Conservation (phyloP, 2,888 invertebrate species). For the Caenorhabditis plicata region DNA sequence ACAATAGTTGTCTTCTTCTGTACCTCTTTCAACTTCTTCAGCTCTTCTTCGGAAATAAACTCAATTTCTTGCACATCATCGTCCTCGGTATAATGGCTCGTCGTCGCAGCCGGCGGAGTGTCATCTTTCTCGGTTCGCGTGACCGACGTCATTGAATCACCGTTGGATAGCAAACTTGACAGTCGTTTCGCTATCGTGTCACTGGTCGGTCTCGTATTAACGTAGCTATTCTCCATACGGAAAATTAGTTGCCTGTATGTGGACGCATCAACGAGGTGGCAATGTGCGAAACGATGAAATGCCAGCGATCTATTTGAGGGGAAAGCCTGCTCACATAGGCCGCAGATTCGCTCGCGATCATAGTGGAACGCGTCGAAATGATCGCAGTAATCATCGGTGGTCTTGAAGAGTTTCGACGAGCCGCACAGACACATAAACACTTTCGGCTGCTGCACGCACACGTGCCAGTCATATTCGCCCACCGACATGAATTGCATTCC, state of each 20-base stretch:
- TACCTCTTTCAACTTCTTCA: not conserved
- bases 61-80: slow-evolving; percentile 9
- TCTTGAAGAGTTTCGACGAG: not conserved
- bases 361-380: slow-evolving; percentile 15
- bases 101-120: not conserved
- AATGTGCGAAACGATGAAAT: not conserved
- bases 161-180: no score
- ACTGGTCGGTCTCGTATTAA: slow-evolving; percentile 1
- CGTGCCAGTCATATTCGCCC: not conserved
- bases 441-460: not conserved
- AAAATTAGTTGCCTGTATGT: not conserved
- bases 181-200: no score
- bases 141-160: not conserved
- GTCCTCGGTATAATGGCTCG: not conserved
- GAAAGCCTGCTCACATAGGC: not conserved
- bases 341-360: not conserved
- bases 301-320: not conserved
- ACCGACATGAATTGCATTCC: no score
- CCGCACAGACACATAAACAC: not conserved
- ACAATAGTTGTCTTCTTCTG: not conserved
- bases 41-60: not conserved
- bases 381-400: slow-evolving; percentile 8
- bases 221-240: slow-evolving; percentile 11
- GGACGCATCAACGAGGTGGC: not conserved
- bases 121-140: not conserved